These are phyloP conservation scores for Apantesis nais DNA, from an alignment of 2,888 invertebrate genomes.

Conservation along the genomic window DNA sequence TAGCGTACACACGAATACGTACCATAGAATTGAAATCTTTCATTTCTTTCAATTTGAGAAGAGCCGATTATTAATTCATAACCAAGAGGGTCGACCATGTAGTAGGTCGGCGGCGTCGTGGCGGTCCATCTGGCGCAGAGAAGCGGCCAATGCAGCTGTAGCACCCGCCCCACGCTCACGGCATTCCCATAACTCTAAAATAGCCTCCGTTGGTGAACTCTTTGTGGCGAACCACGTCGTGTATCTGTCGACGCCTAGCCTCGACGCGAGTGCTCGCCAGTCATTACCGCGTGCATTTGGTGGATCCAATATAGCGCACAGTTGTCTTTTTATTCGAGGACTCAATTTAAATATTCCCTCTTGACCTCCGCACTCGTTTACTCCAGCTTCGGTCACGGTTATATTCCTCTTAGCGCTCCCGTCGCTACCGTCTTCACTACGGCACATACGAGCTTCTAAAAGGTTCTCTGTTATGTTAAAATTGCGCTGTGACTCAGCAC, in stretches of 20 bases:
- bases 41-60: slow-evolving; percentile 48
- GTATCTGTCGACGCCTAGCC: slow-evolving; percentile 96
- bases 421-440: slow-evolving; percentile 80
- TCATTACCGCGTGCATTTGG: slow-evolving; percentile 97
- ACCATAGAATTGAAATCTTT: slow-evolving; percentile 36
- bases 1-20: slow-evolving; percentile 35
- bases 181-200: slow-evolving; percentile 98
- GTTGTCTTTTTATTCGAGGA: slow-evolving; percentile 83
- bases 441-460: slow-evolving; percentile 77
- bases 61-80: slow-evolving; percentile 65
- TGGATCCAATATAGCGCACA: slow-evolving; percentile 92
- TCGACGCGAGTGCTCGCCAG: slow-evolving; percentile 98
- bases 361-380: slow-evolving; percentile 84
- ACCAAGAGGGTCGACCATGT: slow-evolving; percentile 79
- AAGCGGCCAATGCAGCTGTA: slow-evolving; percentile 88
- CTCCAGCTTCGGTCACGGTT: slow-evolving; percentile 87
- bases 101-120: slow-evolving; percentile 79
- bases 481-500: slow-evolving; percentile 78
- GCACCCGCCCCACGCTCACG: slow-evolving; percentile 93
- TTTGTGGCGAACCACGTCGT: slow-evolving; percentile 99
- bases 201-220: slow-evolving; percentile 98
- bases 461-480: slow-evolving; percentile 82
- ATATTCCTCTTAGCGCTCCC: slow-evolving; percentile 79
- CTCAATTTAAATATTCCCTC: slow-evolving; percentile 87
- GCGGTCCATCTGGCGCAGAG: slow-evolving; percentile 76